Conservation (phyloP, 1,140 invertebrate genomes). For the Medauroidea extradentata region DNA sequence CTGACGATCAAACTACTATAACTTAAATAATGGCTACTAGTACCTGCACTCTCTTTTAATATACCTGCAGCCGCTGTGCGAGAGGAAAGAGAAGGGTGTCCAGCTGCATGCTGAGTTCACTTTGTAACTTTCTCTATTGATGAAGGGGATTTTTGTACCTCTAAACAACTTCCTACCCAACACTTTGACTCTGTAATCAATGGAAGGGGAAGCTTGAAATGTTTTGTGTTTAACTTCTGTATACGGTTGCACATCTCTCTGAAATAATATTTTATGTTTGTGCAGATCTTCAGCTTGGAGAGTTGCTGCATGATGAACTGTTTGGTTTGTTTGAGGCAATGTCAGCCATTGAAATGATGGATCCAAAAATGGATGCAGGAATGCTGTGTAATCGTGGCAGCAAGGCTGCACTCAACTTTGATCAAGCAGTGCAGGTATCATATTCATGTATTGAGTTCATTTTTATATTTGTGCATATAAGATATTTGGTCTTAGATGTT, state of each 20-base stretch:
- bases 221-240: neutral
- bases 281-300: constrained; percentile 77
- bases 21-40: too few relatives aligned
- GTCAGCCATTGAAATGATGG: constrained; percentile 99
- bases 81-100: too few relatives aligned
- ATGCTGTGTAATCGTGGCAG: constrained; percentile 90
- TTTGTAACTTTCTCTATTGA: too few relatives aligned
- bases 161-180: neutral
- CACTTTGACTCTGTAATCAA: neutral
- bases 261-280: constrained; percentile 17
- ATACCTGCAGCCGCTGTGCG: too few relatives aligned
- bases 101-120: too few relatives aligned
- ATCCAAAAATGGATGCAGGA: constrained; percentile 99
- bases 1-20: too few relatives aligned
- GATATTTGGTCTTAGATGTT: too few relatives aligned
- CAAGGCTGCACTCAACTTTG: constrained; percentile 81
- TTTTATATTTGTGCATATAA: too few relatives aligned
- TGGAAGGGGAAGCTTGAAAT: neutral
- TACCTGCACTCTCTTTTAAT: too few relatives aligned
- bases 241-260: neutral
- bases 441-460: too few relatives aligned
- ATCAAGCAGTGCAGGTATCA: constrained; percentile 78
- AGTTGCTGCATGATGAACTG: constrained; percentile 82
- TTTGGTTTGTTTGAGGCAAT: constrained; percentile 98
- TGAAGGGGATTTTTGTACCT: too few relatives aligned